Evolutionary conservation across 1,140 invertebrate genomes (phyloP), one percentile per base, ranked within the genome.

Genomic region (Bombus pyrosoma): DNA sequence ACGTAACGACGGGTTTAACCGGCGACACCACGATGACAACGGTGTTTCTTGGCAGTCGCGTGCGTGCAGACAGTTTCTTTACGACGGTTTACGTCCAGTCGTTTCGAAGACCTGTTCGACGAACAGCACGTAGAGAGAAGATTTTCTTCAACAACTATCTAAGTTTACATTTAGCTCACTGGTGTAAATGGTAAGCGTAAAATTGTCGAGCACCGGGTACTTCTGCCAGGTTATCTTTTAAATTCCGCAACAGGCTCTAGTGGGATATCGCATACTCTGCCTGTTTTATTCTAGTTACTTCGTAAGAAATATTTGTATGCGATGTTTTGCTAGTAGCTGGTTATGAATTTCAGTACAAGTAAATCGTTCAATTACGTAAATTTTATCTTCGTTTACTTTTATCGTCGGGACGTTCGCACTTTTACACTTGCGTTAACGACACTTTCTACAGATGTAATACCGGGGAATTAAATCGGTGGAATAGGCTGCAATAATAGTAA

Each of bases 1-100:
- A n/a, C 37, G 37, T 77, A 69, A 74, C 83, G 39, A 86, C 34
- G 66, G n/a, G 53, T 64, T 78, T 87, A 81, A 87, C 39, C 28
- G 74, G 34, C 59, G 77, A 74, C 74, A 12, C 39, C 57, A 25
- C 64, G 72, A 73, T 15, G 41, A 39, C 72, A 34, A 74, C 41
- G 41, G 41, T 74, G 41, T 39, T 59, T 74, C 73, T 34, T 39
- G 57, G 68, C 43, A 18, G 9, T 64, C 28, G 59, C 73, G 39
- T 47, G 62, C 41, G 57, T 64, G 32, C 43, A 22, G 37, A 39
- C 57, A 64, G 28, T 71, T 73, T 75, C 78, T 69, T 69, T 34
- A 13, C 80, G 62, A 32, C 37, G 64, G 62, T 88, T 59, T 78
- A 77, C 47, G 47, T 73, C 59, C 59, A 28, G n/a, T 62, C 85